Percentiles rank a stretch among this genome's conserved stretches.
phyloP scores from a whole-genome alignment of 2,113 vertebrate genomes.

The Piliocolobus tephrosceles region DNA sequence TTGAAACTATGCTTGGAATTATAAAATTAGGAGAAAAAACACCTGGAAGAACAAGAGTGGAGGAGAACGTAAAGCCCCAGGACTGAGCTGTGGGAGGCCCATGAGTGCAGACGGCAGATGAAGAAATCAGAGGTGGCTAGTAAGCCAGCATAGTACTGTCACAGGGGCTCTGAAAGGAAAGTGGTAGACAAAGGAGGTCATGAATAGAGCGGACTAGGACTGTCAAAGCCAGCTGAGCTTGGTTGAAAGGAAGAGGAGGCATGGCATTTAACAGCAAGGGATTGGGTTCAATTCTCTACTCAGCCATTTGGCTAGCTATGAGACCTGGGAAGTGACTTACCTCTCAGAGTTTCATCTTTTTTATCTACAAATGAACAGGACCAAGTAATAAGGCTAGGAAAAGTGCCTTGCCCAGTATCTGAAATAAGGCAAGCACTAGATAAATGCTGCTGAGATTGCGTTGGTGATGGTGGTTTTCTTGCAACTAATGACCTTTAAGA shows the following conservation, averaged over 20 bases:
- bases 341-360: neutral
- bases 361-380: neutral
- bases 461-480: rapidly evolving
- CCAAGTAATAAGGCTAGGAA: too few species aligned
- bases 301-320: neutral
- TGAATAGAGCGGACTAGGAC: neutral
- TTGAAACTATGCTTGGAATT: neutral
- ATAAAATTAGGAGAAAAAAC: neutral
- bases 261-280: neutral
- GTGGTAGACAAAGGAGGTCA: neutral
- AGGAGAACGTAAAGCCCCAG: neutral
- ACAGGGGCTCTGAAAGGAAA: neutral
- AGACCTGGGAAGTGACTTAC: neutral
- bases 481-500: neutral
- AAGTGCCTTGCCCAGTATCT: neutral
- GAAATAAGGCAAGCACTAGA: neutral
- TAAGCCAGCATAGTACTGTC: neutral
- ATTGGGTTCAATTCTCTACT: neutral
- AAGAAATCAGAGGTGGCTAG: neutral
- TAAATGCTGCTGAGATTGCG: neutral
- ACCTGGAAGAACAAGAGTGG: neutral
- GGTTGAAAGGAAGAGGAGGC: neutral
- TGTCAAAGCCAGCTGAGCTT: neutral
- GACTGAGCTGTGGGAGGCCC: neutral
- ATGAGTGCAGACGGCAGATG: neutral